phyloP scores from a whole-genome alignment of 2,113 vertebrate genomes.

The Poeciliopsis turrubarensis region DNA sequence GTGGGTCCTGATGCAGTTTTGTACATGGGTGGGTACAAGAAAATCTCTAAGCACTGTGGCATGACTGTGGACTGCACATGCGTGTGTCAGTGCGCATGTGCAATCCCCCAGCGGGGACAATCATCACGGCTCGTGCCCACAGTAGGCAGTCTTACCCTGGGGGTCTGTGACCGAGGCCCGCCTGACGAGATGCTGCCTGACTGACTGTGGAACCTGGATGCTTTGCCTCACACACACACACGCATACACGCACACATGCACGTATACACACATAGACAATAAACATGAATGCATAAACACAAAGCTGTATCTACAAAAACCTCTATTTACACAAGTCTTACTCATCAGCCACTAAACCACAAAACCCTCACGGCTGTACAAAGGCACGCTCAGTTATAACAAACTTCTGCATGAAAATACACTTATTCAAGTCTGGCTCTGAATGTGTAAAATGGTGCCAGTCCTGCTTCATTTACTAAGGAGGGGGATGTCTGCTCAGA shows the following conservation, averaged over 20 bases:
- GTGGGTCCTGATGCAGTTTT: conserved; percentile 23
- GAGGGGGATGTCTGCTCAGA: conserved; percentile 16
- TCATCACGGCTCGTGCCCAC: conserved; percentile 80
- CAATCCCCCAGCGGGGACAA: conserved; percentile 71
- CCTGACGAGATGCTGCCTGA: conserved; percentile 82
- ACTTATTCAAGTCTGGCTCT: conserved; percentile 2
- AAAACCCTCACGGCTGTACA: conserved; percentile 27
- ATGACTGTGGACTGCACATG: conserved; percentile 38
- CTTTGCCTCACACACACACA: conserved; percentile 48
- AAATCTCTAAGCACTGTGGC: conserved; percentile 25
- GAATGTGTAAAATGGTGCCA: conserved; percentile 31
- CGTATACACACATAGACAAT: conserved; percentile 18
- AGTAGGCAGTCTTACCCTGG: conserved; percentile 76
- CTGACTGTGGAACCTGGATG: conserved; percentile 74
- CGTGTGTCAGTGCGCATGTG: conserved; percentile 59
- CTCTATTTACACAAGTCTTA: conserved; percentile 6
- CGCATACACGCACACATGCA: conserved; percentile 5
- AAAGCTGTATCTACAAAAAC: conserved; percentile 22
- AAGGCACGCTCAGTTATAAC: not conserved
- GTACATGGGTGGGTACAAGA: conserved; percentile 15
- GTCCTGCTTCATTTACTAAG: conserved; percentile 14
- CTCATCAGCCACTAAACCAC: conserved; percentile 6
- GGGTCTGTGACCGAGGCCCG: conserved; percentile 77
- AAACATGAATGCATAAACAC: conserved; percentile 40
- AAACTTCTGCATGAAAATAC: conserved; percentile 8